Percentiles rank a stretch among this genome's conserved stretches.
Evolutionary conservation across 2,113 vertebrate species (phyloP).

Genomic region (Grammomys dolichurus): DNA sequence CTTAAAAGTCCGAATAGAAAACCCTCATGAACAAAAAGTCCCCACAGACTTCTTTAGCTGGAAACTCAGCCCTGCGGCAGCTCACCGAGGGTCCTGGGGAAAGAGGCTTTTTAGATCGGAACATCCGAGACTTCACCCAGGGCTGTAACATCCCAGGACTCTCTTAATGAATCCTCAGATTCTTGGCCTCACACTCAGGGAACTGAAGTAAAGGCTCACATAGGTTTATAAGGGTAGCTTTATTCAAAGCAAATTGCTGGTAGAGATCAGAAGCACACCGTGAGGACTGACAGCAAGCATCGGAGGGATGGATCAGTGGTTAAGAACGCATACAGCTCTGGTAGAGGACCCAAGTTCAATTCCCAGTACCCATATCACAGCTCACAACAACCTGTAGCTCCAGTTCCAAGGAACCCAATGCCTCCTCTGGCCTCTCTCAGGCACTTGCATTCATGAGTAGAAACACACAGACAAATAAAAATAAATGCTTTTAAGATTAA

Average conservation of each 20-base stretch:
- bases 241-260: neutral
- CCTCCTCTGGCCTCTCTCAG: neutral
- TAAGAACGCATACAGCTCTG: neutral
- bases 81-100: constrained; percentile 61
- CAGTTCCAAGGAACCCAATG: neutral
- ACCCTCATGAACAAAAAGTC: constrained; percentile 85
- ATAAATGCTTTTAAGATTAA: neutral
- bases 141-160: constrained; percentile 53
- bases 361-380: neutral
- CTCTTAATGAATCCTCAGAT: constrained; percentile 63
- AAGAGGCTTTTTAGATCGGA: constrained; percentile 68
- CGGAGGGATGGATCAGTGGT: neutral
- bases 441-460: neutral
- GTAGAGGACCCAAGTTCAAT: neutral
- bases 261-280: neutral
- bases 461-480: neutral
- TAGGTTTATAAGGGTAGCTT: neutral
- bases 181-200: neutral
- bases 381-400: neutral
- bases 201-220: neutral
- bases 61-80: constrained; percentile 81
- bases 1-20: constrained; percentile 88
- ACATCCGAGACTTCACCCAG: constrained; percentile 75
- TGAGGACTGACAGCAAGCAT: neutral
- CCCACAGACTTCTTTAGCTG: constrained; percentile 83